Conservation (phyloP, 1,140 invertebrate genomes). For the Drosophila ercepeae region DNA sequence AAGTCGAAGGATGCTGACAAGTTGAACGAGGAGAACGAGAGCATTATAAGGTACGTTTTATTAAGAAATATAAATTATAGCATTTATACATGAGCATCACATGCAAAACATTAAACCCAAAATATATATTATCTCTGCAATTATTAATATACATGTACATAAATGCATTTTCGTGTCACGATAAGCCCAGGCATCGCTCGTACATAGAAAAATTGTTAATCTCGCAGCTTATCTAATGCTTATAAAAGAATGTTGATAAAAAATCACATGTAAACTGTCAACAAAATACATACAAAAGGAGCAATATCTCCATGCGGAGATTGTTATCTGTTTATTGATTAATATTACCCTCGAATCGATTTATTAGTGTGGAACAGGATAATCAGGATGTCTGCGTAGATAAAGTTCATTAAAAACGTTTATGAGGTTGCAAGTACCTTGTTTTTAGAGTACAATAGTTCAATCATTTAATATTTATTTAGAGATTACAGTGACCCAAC, state of each 20-base stretch:
- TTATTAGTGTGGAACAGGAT: not conserved
- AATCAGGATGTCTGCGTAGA: not conserved
- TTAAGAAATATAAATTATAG: not conserved
- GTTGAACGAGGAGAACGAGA: constrained; percentile 97
- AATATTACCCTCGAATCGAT: not conserved
- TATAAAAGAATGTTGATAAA: constrained; percentile 43
- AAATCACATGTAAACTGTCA: constrained; percentile 27
- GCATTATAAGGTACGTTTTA: constrained; percentile 89
- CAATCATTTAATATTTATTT: constrained; percentile 4
- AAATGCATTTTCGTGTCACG: constrained; percentile 30
- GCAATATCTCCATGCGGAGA: not conserved
- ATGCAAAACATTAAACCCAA: constrained; percentile 28
- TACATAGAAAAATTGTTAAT: constrained; percentile 29
- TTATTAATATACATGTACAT: constrained; percentile 43
- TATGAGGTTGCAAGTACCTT: not conserved
- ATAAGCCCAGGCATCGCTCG: constrained; percentile 28
- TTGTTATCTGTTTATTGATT: not conserved
- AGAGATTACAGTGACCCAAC: constrained; percentile 35
- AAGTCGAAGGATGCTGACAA: constrained; percentile 97
- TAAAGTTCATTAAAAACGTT: not conserved
- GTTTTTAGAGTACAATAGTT: not conserved
- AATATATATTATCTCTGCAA: constrained; percentile 33
- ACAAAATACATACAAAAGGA: constrained; percentile 16
- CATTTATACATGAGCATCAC: constrained; percentile 11
- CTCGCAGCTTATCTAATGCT: constrained; percentile 41